Evolutionary conservation across 2,888 invertebrate species (phyloP).

Genomic region (Drosophila yooni): DNA sequence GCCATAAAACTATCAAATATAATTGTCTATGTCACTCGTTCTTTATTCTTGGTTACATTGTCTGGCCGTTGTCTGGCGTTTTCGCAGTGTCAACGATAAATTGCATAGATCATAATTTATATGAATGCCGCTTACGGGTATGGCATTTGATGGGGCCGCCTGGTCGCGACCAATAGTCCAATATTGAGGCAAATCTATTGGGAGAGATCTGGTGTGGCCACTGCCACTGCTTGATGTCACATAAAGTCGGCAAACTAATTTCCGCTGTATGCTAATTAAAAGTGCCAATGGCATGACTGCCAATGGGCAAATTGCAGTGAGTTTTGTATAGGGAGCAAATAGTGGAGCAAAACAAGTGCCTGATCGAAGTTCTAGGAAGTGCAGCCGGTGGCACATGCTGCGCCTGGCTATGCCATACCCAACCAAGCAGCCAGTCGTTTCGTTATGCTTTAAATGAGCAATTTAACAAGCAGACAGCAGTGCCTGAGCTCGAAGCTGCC

Average conservation of each 20-base stretch:
- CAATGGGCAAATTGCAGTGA: slow-evolving; percentile 67
- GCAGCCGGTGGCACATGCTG: slow-evolving; percentile 70
- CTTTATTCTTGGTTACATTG: not conserved
- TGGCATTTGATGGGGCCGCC: slow-evolving; percentile 26
- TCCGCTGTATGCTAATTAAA: slow-evolving; percentile 77
- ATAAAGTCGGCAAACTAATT: slow-evolving; percentile 66
- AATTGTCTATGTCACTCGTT: slow-evolving; percentile 56
- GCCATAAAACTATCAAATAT: slow-evolving; percentile 70
- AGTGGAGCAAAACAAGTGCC: slow-evolving; percentile 45
- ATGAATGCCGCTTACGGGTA: slow-evolving; percentile 35
- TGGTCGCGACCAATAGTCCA: not conserved
- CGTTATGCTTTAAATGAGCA: slow-evolving; percentile 22
- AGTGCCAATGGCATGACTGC: slow-evolving; percentile 61
- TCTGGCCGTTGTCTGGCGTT: slow-evolving; percentile 43
- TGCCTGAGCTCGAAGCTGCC: slow-evolving; percentile 25
- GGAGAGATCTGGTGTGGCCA: slow-evolving; percentile 23
- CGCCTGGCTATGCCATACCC: slow-evolving; percentile 47
- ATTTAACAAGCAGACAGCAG: slow-evolving; percentile 72
- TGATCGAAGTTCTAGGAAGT: slow-evolving; percentile 68
- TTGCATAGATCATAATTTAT: slow-evolving; percentile 70
- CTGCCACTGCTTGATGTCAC: slow-evolving; percentile 49
- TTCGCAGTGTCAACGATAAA: slow-evolving; percentile 68
- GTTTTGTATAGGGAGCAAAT: slow-evolving; percentile 14
- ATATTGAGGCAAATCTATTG: slow-evolving; percentile 6
- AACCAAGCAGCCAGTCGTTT: slow-evolving; percentile 25